Evolutionary conservation across 2,113 vertebrate species (phyloP).

Genomic region (Epinephelus lanceolatus): DNA sequence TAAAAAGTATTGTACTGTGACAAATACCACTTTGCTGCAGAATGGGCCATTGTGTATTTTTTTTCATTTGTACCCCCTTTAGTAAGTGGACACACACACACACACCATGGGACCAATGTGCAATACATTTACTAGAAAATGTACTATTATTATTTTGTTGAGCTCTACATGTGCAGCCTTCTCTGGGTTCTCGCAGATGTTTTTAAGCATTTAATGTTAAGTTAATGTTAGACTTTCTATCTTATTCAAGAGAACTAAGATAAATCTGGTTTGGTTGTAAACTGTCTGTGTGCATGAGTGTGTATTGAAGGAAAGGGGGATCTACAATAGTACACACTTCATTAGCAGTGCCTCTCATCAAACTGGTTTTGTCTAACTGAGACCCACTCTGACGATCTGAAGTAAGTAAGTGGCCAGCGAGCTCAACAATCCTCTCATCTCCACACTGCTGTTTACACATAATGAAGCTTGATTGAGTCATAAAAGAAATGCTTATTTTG

Average conservation of each 20-base stretch:
- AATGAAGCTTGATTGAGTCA: slow-evolving; percentile 67
- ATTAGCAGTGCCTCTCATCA: slow-evolving; percentile 43
- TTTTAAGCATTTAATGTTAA: neutral
- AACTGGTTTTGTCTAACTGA: slow-evolving; percentile 26
- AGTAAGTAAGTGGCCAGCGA: slow-evolving; percentile 38
- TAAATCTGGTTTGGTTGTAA: neutral
- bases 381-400: slow-evolving; percentile 34
- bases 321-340: slow-evolving; percentile 18
- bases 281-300: neutral
- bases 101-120: neutral
- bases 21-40: slow-evolving; percentile 18
- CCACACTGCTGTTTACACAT: slow-evolving; percentile 37
- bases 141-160: neutral
- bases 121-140: neutral
- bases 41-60: neutral
- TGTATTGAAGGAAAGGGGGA: neutral
- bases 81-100: neutral
- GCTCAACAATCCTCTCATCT: slow-evolving; percentile 44
- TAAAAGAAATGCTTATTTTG: slow-evolving; percentile 64
- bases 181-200: neutral
- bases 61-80: neutral
- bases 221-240: neutral
- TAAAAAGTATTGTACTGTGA: neutral
- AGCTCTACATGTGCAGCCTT: neutral
- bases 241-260: neutral